These are phyloP conservation scores for Stylophora pistillata DNA, from an alignment of 64 coral and sea anemone species.

Conservation along the genomic window DNA sequence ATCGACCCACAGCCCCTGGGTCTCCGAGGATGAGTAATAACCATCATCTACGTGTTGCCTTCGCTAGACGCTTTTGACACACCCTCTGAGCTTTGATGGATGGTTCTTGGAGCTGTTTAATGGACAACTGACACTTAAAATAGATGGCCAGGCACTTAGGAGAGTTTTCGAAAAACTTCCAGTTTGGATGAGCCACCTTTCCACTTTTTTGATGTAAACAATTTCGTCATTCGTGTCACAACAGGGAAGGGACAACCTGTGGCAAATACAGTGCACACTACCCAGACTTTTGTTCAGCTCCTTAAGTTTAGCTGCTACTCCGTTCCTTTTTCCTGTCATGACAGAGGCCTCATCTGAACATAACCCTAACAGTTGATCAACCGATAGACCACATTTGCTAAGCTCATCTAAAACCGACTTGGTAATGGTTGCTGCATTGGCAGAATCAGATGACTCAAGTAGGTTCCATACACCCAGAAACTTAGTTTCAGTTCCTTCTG, in stretches of 20 bases:
- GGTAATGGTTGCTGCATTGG: slow-evolving; percentile 31
- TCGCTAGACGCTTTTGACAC: not conserved
- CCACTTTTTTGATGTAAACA: slow-evolving; percentile 37
- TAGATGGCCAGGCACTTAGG: slow-evolving; percentile 48
- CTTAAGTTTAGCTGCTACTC: slow-evolving; percentile 56
- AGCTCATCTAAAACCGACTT: slow-evolving; percentile 31
- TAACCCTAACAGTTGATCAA: slow-evolving; percentile 18
- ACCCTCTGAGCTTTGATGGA: slow-evolving; percentile 35
- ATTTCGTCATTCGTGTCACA: slow-evolving; percentile 32
- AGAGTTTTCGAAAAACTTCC: slow-evolving; percentile 48
- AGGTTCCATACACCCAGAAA: slow-evolving; percentile 30
- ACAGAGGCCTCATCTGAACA: slow-evolving; percentile 20
- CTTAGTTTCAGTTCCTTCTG: slow-evolving; percentile 28
- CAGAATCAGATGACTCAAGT: not conserved
- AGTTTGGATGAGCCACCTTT: slow-evolving; percentile 24
- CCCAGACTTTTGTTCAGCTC: slow-evolving; percentile 43
- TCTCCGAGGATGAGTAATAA: no score
- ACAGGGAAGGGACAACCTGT: slow-evolving; percentile 33
- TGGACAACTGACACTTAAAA: no score
- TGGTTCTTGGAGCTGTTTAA: no score
- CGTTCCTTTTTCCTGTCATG: slow-evolving; percentile 44
- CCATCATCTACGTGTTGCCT: not conserved
- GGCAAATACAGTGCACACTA: slow-evolving; percentile 47
- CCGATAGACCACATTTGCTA: slow-evolving; percentile 14
- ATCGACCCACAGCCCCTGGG: no score